Evolutionary conservation across 2,113 vertebrate species (phyloP).

Genomic region (Loxodonta africana): DNA sequence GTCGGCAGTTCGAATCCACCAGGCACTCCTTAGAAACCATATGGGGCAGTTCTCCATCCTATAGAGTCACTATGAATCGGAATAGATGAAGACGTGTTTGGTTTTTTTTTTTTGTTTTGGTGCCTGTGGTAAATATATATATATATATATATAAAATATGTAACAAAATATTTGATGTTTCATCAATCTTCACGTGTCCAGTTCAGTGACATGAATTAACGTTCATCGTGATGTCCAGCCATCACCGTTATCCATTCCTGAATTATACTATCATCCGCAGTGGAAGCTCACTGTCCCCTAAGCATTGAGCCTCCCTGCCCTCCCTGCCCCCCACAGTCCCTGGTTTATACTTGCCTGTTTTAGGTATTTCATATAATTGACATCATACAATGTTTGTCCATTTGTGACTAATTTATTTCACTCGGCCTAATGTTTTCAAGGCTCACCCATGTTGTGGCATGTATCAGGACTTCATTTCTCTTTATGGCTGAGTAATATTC

Average conservation of each 20-base stretch:
- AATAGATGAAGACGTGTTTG: too few species aligned
- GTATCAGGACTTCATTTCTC: not conserved
- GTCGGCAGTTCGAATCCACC: too few species aligned
- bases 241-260: not conserved
- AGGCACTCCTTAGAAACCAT: too few species aligned
- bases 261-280: not conserved
- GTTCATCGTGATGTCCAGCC: not conserved
- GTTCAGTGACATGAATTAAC: not conserved
- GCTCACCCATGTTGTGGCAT: not conserved
- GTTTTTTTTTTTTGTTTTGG: too few species aligned
- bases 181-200: not conserved
- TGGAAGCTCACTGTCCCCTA: not conserved
- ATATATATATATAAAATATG: not conserved
- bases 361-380: not conserved
- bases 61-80: too few species aligned
- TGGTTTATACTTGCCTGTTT: not conserved
- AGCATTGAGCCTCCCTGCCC: not conserved
- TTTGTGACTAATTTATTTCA: not conserved
- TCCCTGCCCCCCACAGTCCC: not conserved
- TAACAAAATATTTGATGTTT: not conserved
- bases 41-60: too few species aligned
- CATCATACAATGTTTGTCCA: not conserved
- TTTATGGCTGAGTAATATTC: not conserved
- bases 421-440: not conserved
- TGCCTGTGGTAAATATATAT: not conserved